Evolutionary conservation across 2,797 vertebrate genomes (phyloP).

Genomic region (Sebastes dallii): DNA sequence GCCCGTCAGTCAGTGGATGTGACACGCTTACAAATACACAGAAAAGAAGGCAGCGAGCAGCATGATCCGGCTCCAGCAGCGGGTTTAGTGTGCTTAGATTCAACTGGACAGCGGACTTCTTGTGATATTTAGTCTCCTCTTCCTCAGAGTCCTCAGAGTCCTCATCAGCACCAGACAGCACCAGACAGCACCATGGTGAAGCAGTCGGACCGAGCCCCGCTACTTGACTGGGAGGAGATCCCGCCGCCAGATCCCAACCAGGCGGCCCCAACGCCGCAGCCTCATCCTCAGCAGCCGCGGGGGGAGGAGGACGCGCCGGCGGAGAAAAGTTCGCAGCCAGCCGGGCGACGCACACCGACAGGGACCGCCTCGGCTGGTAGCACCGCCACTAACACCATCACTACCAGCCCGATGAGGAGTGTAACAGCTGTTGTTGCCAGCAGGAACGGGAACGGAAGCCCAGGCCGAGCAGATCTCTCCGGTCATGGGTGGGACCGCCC

Average conservation of each 20-base stretch:
- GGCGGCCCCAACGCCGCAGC: constrained; percentile 61
- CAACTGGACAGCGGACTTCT: not conserved
- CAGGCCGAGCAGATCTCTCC: constrained; percentile 55
- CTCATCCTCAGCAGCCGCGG: not conserved
- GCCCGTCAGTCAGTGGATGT: constrained; percentile 65
- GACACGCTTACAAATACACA: constrained; percentile 76
- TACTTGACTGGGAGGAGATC: constrained; percentile 95
- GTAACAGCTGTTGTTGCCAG: constrained; percentile 68
- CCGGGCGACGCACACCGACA: constrained; percentile 48
- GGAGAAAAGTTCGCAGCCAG: constrained; percentile 63
- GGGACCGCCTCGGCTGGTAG: constrained; percentile 45
- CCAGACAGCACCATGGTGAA: constrained; percentile 82
- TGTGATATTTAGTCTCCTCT: constrained; percentile 5
- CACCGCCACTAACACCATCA: constrained; percentile 15
- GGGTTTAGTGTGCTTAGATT: constrained; percentile 13
- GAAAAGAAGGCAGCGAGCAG: constrained; percentile 51
- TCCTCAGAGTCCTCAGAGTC: constrained; percentile 13
- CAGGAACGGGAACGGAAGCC: constrained; percentile 64
- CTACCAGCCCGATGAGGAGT: constrained; percentile 43
- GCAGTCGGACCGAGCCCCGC: constrained; percentile 92
- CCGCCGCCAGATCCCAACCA: constrained; percentile 81
- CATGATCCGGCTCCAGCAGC: constrained; percentile 55
- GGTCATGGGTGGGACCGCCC: constrained; percentile 65
- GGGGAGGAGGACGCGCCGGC: constrained; percentile 49
- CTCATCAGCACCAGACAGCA: too few species aligned